Percentiles rank a stretch among this genome's conserved stretches.
Conservation (phyloP, 2,797 vertebrate species). For the Neopelma chrysocephalum region DNA sequence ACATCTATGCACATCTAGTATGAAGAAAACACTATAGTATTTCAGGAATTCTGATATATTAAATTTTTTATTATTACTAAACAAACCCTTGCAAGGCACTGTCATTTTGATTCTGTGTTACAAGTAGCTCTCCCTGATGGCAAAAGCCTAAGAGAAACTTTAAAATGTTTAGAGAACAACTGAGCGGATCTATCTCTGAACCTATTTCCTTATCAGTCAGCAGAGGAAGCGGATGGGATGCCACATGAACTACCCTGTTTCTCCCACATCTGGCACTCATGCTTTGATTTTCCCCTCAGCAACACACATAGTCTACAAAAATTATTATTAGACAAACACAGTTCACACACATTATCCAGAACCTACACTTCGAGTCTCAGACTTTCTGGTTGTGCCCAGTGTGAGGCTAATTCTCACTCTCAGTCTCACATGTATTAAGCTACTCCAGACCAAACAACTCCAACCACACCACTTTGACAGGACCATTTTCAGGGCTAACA, state of each 20-base stretch:
- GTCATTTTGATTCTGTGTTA: neutral
- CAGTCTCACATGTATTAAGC: neutral
- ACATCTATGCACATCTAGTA: neutral
- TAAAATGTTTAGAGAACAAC: neutral
- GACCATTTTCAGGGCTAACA: neutral
- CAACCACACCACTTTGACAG: neutral
- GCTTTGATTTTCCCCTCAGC: neutral
- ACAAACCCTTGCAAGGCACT: neutral
- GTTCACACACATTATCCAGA: neutral
- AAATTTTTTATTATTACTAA: neutral
- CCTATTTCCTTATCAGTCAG: neutral
- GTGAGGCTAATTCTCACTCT: neutral
- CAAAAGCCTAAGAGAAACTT: neutral
- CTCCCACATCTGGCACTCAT: neutral
- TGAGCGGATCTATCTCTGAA: neutral
- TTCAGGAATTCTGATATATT: neutral
- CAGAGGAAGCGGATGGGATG: neutral
- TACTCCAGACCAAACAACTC: neutral
- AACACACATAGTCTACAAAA: neutral
- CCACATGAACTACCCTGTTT: neutral
- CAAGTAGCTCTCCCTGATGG: neutral
- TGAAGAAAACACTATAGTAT: neutral
- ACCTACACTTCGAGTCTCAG: neutral
- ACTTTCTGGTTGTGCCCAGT: neutral
- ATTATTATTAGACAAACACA: neutral